phyloP scores from a whole-genome alignment of 2,113 vertebrate species.

The Muscicapa adusta region DNA sequence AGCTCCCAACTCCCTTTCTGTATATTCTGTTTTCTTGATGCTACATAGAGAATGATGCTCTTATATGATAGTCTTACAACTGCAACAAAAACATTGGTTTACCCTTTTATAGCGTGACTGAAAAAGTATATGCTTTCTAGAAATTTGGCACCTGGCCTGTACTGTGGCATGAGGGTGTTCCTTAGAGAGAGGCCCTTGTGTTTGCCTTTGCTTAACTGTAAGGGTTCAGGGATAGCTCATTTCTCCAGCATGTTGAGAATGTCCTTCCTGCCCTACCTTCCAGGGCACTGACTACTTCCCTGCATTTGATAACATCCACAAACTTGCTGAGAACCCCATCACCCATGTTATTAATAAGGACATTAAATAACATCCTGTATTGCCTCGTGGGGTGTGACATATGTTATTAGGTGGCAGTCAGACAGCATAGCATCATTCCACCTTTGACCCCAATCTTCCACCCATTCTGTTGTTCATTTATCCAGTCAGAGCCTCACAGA shows the following conservation, averaged over 20 bases:
- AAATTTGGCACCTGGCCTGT: neutral
- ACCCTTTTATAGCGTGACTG: too few relatives aligned
- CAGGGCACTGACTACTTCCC: neutral
- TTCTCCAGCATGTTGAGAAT: neutral
- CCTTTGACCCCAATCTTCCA: neutral
- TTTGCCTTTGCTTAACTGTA: neutral
- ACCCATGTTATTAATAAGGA: neutral
- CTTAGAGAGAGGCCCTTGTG: neutral
- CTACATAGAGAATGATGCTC: too few relatives aligned
- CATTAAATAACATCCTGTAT: neutral
- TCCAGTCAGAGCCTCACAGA: neutral
- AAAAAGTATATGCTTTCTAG: neutral
- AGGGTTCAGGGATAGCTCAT: neutral
- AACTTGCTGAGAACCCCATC: neutral
- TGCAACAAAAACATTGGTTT: too few relatives aligned
- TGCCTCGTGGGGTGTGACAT: neutral
- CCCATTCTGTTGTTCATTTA: neutral
- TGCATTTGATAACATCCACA: neutral
- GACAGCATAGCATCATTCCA: neutral
- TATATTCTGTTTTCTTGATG: too few relatives aligned
- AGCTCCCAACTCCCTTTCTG: neutral
- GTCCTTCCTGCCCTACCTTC: neutral
- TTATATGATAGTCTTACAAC: too few relatives aligned
- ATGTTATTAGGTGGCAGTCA: neutral
- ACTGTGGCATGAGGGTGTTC: neutral